Evolutionary conservation across 2,797 vertebrate genomes (phyloP).

Genomic region (Taeniopygia guttata): DNA sequence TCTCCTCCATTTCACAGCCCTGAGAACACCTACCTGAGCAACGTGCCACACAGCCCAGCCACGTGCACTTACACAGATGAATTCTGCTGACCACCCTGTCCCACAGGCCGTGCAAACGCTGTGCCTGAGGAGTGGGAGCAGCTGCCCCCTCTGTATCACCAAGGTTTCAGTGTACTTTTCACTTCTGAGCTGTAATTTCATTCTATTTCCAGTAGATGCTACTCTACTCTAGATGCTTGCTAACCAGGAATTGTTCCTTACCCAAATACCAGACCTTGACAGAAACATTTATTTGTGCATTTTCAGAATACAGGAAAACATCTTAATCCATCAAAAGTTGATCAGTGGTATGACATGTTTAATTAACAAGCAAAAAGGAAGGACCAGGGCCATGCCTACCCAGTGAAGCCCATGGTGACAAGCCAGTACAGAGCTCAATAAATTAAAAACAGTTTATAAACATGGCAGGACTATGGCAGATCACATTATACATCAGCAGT

Average conservation of each 20-base stretch:
- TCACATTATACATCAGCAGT: neutral
- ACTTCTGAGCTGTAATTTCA: constrained; percentile 39
- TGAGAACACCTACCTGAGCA: neutral
- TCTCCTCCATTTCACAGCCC: neutral
- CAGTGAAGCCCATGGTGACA: neutral
- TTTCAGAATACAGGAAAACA: neutral
- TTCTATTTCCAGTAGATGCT: constrained; percentile 33
- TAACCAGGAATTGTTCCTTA: neutral
- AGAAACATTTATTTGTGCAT: neutral
- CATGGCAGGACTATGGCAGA: neutral
- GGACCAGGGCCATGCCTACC: neutral
- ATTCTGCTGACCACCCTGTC: fast-evolving
- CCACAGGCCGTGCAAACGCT: neutral
- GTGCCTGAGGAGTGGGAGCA: neutral
- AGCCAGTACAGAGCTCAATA: neutral
- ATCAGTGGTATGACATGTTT: neutral
- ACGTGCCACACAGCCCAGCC: neutral
- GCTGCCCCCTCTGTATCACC: neutral
- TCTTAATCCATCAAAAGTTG: neutral
- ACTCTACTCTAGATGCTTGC: neutral
- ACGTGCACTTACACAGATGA: neutral
- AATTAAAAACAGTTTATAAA: neutral
- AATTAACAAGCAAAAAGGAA: neutral
- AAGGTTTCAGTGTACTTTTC: neutral
- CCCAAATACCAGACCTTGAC: neutral